A percentile compares a stretch with the other conserved stretches of the same genome.
These are phyloP conservation scores for Danio jaintianensis DNA, from an alignment of 2,797 vertebrate species.

Conservation along the genomic window DNA sequence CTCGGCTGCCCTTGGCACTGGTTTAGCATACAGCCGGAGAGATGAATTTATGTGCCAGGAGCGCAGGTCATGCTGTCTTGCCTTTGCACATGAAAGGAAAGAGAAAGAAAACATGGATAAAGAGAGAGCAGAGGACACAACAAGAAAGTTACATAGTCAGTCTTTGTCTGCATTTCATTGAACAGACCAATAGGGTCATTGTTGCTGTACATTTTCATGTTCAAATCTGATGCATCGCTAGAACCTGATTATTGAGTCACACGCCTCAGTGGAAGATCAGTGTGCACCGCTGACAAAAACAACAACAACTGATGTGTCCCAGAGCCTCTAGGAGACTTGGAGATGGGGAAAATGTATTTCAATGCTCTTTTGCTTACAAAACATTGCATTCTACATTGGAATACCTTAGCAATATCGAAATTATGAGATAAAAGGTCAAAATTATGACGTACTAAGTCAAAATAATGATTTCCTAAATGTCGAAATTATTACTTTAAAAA, in stretches of 20 bases:
- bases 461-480: too few species aligned
- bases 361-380: neutral
- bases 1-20: slow-evolving; percentile 52
- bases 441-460: too few species aligned
- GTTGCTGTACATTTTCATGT: neutral
- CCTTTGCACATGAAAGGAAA: slow-evolving; percentile 9
- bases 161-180: neutral
- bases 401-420: too few species aligned
- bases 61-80: slow-evolving; percentile 40
- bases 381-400: too few species aligned
- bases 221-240: neutral
- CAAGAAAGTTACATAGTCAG: slow-evolving; percentile 19
- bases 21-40: slow-evolving; percentile 23
- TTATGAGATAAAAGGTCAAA: too few species aligned
- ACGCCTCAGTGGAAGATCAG: too few species aligned
- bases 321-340: neutral
- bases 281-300: neutral
- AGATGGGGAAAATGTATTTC: neutral
- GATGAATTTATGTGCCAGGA: slow-evolving; percentile 43
- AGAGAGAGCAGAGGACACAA: neutral
- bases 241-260: neutral
- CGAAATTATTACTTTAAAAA: too few species aligned
- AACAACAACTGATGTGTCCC: neutral
- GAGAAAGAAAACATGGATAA: neutral
- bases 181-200: neutral